Evolutionary conservation across 92 coral and sea anemone genomes (phyloP).

Genomic region (Siderastrea radians): DNA sequence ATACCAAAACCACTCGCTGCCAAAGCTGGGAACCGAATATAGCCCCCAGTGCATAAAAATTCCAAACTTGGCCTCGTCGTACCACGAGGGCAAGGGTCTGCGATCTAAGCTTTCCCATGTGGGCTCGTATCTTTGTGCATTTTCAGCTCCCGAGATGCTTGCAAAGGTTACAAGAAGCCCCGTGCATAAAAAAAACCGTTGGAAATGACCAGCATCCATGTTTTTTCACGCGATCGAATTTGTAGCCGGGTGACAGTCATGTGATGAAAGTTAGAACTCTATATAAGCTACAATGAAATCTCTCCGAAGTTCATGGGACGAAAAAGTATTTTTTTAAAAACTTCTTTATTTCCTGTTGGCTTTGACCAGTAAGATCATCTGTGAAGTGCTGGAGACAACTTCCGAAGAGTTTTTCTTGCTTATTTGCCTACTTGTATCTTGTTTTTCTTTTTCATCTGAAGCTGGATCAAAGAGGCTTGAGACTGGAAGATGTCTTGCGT

Average conservation of each 20-base stretch:
- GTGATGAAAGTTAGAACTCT: background rate
- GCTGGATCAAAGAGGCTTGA: too few relatives aligned
- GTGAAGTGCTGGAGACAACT: too few relatives aligned
- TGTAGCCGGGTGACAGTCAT: background rate
- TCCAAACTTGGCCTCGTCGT: conserved; percentile 90
- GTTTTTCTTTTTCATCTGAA: too few relatives aligned
- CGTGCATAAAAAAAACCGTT: background rate
- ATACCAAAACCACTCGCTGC: conserved; percentile 91
- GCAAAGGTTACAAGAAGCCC: background rate
- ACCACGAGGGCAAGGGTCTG: conserved; percentile 80
- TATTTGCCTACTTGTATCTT: too few relatives aligned
- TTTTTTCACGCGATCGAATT: background rate
- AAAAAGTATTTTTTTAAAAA: background rate
- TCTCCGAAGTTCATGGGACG: background rate
- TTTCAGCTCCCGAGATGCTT: background rate
- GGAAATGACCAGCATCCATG: background rate
- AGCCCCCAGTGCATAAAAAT: conserved; percentile 93
- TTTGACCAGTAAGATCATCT: too few relatives aligned
- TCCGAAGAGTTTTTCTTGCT: too few relatives aligned
- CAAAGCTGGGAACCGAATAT: conserved; percentile 88
- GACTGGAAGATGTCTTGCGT: too few relatives aligned
- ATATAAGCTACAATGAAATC: background rate
- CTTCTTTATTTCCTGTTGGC: too few relatives aligned
- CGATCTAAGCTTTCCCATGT: conserved; percentile 76
- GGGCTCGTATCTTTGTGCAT: conserved; percentile 2